A percentile compares a stretch with the other conserved stretches of the same genome.
Conservation (phyloP, 2,113 vertebrate species). For the Heterotilapia buettikoferi region DNA sequence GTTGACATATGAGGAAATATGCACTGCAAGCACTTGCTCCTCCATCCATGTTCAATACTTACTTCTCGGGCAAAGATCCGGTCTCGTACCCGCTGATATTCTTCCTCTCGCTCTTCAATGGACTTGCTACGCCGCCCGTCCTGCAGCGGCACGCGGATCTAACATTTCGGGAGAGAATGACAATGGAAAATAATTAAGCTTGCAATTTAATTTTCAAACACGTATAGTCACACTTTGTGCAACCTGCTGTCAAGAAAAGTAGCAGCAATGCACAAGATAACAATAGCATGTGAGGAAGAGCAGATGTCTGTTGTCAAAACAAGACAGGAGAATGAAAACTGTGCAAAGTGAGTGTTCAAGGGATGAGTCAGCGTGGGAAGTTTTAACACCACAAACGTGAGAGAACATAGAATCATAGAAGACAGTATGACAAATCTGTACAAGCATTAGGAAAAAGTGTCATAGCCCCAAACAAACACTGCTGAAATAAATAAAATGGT, state of each 20-base stretch:
- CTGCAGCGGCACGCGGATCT: conserved; percentile 98
- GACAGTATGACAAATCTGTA: neutral
- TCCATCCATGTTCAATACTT: conserved; percentile 62
- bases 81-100: conserved; percentile 97
- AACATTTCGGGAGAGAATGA: conserved; percentile 32
- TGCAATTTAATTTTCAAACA: neutral
- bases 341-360: neutral
- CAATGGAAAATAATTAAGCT: neutral
- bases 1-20: neutral
- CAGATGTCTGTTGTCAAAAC: conserved; percentile 13
- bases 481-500: neutral
- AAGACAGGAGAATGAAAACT: neutral
- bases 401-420: neutral
- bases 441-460: neutral
- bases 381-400: neutral
- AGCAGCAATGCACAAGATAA: neutral
- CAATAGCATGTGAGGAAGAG: neutral
- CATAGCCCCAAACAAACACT: neutral
- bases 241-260: neutral
- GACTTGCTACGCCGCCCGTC: conserved; percentile 98
- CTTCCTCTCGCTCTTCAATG: conserved; percentile 97
- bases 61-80: conserved; percentile 98
- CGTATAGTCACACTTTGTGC: neutral
- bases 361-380: neutral
- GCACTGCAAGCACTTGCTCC: neutral